A percentile compares a stretch with the other conserved stretches of the same genome.
These are phyloP conservation scores for Phoxinus phoxinus DNA, from an alignment of 2,113 vertebrate genomes.

Conservation along the genomic window DNA sequence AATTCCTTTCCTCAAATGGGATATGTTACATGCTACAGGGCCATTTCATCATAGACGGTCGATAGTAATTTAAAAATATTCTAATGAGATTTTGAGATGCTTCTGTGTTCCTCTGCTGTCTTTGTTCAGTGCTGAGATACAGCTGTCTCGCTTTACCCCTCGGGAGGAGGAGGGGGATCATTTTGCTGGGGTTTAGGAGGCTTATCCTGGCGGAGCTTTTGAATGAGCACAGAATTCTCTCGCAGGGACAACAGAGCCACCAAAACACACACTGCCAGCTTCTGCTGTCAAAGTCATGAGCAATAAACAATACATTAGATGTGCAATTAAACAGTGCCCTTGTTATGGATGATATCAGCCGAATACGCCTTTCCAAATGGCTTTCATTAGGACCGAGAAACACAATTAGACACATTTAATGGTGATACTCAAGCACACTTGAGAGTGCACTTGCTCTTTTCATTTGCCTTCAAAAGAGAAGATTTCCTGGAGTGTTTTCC, in stretches of 20 bases:
- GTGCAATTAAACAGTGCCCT: constrained; percentile 58
- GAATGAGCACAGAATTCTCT: constrained; percentile 37
- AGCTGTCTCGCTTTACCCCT: constrained; percentile 26
- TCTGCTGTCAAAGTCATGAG: constrained; percentile 52
- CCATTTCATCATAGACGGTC: constrained; percentile 1
- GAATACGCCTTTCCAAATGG: constrained; percentile 54
- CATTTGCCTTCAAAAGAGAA: not conserved
- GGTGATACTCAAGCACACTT: constrained; percentile 30
- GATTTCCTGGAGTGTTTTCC: not conserved
- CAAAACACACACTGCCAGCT: constrained; percentile 47
- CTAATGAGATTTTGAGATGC: not conserved
- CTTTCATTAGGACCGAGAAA: constrained; percentile 50
- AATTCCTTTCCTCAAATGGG: not conserved
- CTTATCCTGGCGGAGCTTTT: constrained; percentile 28
- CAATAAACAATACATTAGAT: constrained; percentile 55
- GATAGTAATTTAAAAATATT: constrained; percentile 19
- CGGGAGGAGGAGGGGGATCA: constrained; percentile 29
- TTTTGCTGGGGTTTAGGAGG: constrained; percentile 18
- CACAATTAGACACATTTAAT: constrained; percentile 42
- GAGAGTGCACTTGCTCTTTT: constrained; percentile 11
- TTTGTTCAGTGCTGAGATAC: constrained; percentile 33
- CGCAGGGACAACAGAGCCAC: constrained; percentile 6
- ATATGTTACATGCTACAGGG: not conserved
- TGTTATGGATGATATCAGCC: constrained; percentile 52
- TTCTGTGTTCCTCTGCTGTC: constrained; percentile 16